Conservation (phyloP, 1,140 invertebrate genomes). For the Rhyzopertha dominica region DNA sequence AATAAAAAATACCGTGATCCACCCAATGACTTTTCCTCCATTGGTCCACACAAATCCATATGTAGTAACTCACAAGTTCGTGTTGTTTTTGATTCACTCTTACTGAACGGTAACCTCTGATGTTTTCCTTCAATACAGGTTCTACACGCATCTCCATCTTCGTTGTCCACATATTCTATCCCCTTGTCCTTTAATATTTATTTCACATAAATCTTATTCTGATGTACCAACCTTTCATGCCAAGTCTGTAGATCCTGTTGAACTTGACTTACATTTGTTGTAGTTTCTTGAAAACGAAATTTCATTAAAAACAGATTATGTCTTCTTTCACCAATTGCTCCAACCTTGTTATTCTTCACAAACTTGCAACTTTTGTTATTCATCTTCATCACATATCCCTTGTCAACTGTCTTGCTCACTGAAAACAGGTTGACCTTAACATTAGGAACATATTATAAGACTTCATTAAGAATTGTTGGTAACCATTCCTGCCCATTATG, state of each 20-base stretch:
- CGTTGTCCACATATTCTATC: too few species aligned
- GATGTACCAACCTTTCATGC: constrained; percentile 36
- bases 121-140: constrained; percentile 38
- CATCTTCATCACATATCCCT: constrained; percentile 21
- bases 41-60: too few species aligned
- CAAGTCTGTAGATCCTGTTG: constrained; percentile 24
- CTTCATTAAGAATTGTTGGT: constrained; percentile 22
- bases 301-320: constrained; percentile 30
- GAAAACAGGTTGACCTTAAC: constrained; percentile 32
- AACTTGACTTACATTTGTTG: constrained; percentile 20
- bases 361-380: constrained; percentile 17
- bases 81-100: constrained; percentile 10
- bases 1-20: constrained; percentile 34
- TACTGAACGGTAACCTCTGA: constrained; percentile 18
- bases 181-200: too few species aligned
- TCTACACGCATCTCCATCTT: too few species aligned
- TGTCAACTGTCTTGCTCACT: constrained; percentile 24
- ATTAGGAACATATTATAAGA: constrained; percentile 26
- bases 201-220: too few species aligned
- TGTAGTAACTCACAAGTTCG: not conserved
- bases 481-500: constrained; percentile 26
- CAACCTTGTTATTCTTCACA: constrained; percentile 16
- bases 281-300: constrained; percentile 23
- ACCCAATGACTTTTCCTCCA: constrained; percentile 31
- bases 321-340: constrained; percentile 14